phyloP scores from a whole-genome alignment of 2,797 vertebrate genomes.

The Hypotaenidia philippensis region DNA sequence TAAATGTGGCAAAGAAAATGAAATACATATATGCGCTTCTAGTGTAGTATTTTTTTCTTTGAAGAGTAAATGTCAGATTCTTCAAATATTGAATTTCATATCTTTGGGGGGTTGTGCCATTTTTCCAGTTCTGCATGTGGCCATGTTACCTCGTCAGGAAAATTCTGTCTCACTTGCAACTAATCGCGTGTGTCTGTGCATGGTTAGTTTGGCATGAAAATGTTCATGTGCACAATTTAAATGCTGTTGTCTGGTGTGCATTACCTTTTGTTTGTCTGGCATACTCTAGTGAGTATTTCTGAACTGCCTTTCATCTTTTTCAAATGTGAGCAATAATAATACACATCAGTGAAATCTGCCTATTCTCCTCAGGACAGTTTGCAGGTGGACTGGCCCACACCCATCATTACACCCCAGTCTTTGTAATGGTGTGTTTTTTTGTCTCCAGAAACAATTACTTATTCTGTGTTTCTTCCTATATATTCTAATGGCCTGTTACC shows the following conservation, averaged over 20 bases:
- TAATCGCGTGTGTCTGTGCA: background rate
- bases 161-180: background rate
- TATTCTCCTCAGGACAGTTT: background rate
- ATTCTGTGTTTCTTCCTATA: background rate
- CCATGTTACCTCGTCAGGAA: background rate
- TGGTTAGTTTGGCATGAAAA: background rate
- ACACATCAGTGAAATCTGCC: background rate
- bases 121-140: background rate
- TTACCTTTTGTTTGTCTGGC: background rate
- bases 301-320: background rate
- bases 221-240: background rate
- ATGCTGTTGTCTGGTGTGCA: background rate
- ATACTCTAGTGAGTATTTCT: background rate
- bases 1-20: background rate
- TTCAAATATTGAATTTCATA: background rate
- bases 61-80: background rate
- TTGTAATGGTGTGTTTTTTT: background rate
- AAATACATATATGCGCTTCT: background rate
- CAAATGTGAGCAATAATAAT: background rate
- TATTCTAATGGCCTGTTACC: background rate
- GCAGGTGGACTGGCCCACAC: background rate
- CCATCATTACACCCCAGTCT: background rate
- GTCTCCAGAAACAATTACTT: background rate
- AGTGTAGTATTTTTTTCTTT: background rate
- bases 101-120: fast-evolving